Percentiles rank a stretch among this genome's conserved stretches.
These are phyloP conservation scores for Helarctos malayanus DNA, from an alignment of 2,797 vertebrate genomes.

Conservation along the genomic window DNA sequence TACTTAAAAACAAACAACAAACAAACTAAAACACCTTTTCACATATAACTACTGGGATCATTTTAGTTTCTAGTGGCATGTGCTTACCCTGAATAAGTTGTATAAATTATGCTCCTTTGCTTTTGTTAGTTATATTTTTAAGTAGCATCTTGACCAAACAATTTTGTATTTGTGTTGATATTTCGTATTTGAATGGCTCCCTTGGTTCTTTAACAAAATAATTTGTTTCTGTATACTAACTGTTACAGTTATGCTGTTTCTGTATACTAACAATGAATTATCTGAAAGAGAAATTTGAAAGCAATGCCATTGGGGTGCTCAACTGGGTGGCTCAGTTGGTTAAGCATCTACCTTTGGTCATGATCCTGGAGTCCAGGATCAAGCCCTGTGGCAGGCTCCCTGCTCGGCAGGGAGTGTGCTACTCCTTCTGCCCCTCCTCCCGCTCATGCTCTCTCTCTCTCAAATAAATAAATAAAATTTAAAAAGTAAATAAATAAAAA, in stretches of 20 bases:
- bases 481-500: neutral
- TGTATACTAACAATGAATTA: neutral
- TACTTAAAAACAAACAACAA: neutral
- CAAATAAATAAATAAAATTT: neutral
- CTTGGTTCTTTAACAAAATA: conserved; percentile 38
- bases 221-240: neutral
- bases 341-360: neutral
- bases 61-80: neutral
- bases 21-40: neutral
- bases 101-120: neutral
- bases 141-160: neutral
- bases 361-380: neutral
- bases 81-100: neutral
- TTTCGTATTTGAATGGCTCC: neutral
- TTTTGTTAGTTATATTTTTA: neutral
- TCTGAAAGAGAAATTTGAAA: neutral
- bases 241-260: neutral
- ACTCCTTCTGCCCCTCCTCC: too few species aligned
- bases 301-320: neutral
- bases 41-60: neutral
- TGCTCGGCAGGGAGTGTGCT: neutral
- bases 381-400: neutral
- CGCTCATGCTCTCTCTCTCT: neutral
- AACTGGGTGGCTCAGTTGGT: neutral
- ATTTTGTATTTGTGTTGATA: neutral